These are phyloP conservation scores for Enteromius paludinosus DNA, from an alignment of 2,797 vertebrate genomes.

Conservation along the genomic window DNA sequence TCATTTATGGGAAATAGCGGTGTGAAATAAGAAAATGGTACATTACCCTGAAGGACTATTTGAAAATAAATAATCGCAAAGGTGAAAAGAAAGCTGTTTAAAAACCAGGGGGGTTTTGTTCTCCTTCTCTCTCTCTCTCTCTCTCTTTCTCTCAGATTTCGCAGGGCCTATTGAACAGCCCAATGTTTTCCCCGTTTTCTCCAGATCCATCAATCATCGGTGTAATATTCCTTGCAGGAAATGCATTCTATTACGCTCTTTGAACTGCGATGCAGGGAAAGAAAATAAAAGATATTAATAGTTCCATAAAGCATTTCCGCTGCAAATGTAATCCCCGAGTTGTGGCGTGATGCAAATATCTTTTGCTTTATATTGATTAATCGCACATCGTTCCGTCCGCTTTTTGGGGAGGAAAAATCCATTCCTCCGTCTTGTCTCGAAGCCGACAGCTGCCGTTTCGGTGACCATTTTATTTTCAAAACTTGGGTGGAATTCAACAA, in stretches of 20 bases:
- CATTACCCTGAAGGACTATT: constrained; percentile 98
- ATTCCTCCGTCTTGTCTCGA: not conserved
- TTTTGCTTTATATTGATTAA: constrained; percentile 55
- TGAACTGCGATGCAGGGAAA: constrained; percentile 56
- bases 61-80: constrained; percentile 99
- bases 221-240: constrained; percentile 64
- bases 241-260: constrained; percentile 59
- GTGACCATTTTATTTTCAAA: constrained; percentile 47
- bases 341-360: constrained; percentile 57
- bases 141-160: constrained; percentile 49
- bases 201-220: constrained; percentile 59
- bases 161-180: constrained; percentile 53
- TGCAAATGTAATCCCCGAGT: constrained; percentile 56
- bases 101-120: constrained; percentile 71
- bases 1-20: constrained; percentile 98
- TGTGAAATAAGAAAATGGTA: constrained; percentile 98
- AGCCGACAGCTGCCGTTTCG: constrained; percentile 15
- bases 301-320: constrained; percentile 64
- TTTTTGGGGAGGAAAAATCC: not conserved
- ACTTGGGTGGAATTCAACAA: constrained; percentile 56
- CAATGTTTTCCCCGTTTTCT: constrained; percentile 57
- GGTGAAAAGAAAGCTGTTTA: constrained; percentile 93
- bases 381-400: constrained; percentile 35
- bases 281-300: constrained; percentile 66
- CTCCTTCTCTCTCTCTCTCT: constrained; percentile 21